Percentiles rank a stretch among this genome's conserved stretches.
Conservation (phyloP, 2,888 invertebrate genomes). For the Stegophylla sp. region DNA sequence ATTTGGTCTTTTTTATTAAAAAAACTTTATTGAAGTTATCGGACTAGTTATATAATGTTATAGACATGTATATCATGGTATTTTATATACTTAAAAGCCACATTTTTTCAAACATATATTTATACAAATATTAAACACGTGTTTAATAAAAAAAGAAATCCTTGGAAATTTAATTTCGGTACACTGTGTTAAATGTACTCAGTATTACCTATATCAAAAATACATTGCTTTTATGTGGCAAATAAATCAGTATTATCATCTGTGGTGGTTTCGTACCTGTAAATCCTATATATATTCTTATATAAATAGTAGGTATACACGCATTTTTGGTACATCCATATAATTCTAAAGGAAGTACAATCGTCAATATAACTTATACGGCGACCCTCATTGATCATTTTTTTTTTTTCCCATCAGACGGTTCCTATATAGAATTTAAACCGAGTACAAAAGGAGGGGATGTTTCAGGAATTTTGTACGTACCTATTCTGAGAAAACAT, state of each 20-base stretch:
- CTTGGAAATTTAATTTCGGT: background rate
- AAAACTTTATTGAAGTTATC: too few species aligned
- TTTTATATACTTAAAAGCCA: background rate
- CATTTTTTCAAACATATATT: background rate
- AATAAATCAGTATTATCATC: constrained; percentile 9
- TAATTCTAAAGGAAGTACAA: constrained; percentile 23
- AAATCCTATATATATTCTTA: too few species aligned
- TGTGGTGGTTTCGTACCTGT: background rate
- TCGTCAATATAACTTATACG: background rate
- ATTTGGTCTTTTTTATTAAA: too few species aligned
- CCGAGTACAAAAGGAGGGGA: background rate
- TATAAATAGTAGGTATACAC: background rate
- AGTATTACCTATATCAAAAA: background rate
- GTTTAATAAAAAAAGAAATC: background rate
- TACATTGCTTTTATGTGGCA: background rate
- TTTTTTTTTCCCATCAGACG: constrained; percentile 1
- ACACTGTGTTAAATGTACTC: background rate
- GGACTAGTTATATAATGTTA: background rate
- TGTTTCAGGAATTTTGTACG: background rate
- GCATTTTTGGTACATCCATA: background rate
- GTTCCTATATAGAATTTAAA: constrained; percentile 13
- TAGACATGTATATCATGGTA: too few species aligned
- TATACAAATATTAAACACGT: background rate
- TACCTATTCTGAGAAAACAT: background rate
- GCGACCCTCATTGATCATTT: constrained; percentile 26